Base-by-base conservation (phyloP, 2,888 invertebrate genomes). In the Timema cristinae region DNA sequence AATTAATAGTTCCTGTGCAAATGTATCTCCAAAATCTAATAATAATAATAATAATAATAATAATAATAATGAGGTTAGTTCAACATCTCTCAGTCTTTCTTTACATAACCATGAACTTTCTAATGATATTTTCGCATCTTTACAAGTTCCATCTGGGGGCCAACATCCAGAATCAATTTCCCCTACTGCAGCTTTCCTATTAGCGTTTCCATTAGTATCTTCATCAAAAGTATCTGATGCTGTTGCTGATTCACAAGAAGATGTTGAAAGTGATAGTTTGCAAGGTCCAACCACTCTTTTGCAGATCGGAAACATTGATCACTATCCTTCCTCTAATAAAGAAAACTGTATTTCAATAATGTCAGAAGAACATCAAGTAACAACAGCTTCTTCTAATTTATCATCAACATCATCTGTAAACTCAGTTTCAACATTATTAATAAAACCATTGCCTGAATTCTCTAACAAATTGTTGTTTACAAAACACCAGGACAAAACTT, bases 171-270 rank as follows among this genome's bases (percentile, higher is more conserved):
- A 87, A 78, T 87, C 88, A 1, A 86, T 88, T 69, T 91, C 91
- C 2, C 91, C 92, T 7, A 91, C 91, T 4, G 92, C 91, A 13
- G 92, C 92, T 2, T 91, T 91, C 79, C 82, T 92, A 11, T 86
- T 90, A 83, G 89, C 91, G 2, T 92, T 91, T 78, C 92, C 92
- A 0, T 81, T 91, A 67, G 92, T 92, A 0, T 90, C 87, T 0
- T 86, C 87, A 6, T 78, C 86, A 9, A 86, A 86, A 75, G 86
- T 73, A 16, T 67, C 74, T 13, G 74, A 74, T 8, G 70, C 73
- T 68, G 73, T 74, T 10, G 74, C 49, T 50, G 72, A 72, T 47
- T 16, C 68, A 6, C 73, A 71, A 63, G 73, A 75, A 50, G 73
- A 75, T 49, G 72, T 63, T 50, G 73, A 71, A 32, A 66, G 70